Conservation (phyloP, 2,888 invertebrate genomes). For the Eupeodes luniger region DNA sequence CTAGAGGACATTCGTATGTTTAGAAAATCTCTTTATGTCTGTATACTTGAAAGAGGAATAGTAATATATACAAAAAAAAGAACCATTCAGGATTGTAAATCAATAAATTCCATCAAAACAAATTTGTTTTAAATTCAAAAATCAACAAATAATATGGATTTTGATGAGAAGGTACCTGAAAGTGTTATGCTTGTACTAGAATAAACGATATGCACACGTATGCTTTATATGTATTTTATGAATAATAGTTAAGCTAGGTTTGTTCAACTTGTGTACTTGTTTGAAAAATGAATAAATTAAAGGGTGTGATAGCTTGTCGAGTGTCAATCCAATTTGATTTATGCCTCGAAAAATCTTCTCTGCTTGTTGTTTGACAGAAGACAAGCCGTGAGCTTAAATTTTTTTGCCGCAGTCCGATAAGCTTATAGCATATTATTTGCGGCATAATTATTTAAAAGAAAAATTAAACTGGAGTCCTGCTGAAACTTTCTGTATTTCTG, state of each 20-base stretch:
- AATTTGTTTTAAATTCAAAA: conserved; percentile 31
- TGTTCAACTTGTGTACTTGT: background rate
- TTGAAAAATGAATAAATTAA: background rate
- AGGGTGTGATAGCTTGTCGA: too few relatives aligned
- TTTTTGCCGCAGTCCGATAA: too few relatives aligned
- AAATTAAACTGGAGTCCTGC: too few relatives aligned
- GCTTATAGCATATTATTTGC: too few relatives aligned
- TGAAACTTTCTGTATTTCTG: too few relatives aligned
- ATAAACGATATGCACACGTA: background rate
- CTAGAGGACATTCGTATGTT: background rate
- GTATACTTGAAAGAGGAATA: background rate
- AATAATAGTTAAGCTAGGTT: background rate
- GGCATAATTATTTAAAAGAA: too few relatives aligned
- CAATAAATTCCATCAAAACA: conserved; percentile 23
- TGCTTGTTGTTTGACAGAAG: too few relatives aligned
- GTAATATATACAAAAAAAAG: background rate
- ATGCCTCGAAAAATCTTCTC: too few relatives aligned
- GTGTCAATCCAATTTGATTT: too few relatives aligned
- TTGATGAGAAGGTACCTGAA: background rate
- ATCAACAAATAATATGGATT: conserved; percentile 9
- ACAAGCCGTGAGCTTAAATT: too few relatives aligned
- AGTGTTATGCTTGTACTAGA: background rate
- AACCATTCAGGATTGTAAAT: background rate
- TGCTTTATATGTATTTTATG: background rate
- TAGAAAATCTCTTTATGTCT: conserved; percentile 1